Base-by-base conservation (phyloP, 2,113 vertebrate species). In the Edolisoma coerulescens region DNA sequence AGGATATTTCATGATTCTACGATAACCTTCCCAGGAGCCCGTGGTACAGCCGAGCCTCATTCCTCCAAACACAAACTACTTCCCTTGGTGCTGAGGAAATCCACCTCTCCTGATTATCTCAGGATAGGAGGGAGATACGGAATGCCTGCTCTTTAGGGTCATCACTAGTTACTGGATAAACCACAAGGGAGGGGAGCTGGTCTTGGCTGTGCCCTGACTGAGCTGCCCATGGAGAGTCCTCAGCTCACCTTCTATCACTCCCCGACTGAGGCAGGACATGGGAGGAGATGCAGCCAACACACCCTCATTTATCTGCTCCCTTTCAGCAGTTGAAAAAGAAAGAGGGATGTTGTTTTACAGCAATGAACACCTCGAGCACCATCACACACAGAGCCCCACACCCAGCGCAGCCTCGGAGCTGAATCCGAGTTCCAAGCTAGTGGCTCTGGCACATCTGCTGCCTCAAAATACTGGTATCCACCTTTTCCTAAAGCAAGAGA, bases 201-300 rank as follows among this genome's bases (percentile, higher is more conserved):
- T 52, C 73, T 39, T 2, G 11, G 67, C 49, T 3, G 1, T 8
- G 19, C 50, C 67, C 50, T 16, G 39, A 23, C 13, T 10, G 16
- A 33, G 27, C 27, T 75, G 45, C 33, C 57, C 26, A 30, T 0
- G 7, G 7, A 44, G 32, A 57, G 37, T 6, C 32, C 81, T 57
- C 65, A 16, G 74, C 3, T 76, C 42, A 45, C 9, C 45, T 65
- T 26, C 41, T 6, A 6, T 2, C 18, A 50, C 27, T 16, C 14
- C 2, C n/a, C 0, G 1, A 20, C 53, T 15, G 54, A 61, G 52
- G 89, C 33, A 15, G 39, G 30, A 64, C 2, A 0, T 0, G 10
- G 54, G 35, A 89, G 47, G 78, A 79, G 81, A 30, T 24, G 70
- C 37, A 64, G 81, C 11, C 61, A 64, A 32, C 9, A 16, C 24